These are phyloP conservation scores for Aethina tumida DNA, from an alignment of 1,140 invertebrate species.

Conservation along the genomic window DNA sequence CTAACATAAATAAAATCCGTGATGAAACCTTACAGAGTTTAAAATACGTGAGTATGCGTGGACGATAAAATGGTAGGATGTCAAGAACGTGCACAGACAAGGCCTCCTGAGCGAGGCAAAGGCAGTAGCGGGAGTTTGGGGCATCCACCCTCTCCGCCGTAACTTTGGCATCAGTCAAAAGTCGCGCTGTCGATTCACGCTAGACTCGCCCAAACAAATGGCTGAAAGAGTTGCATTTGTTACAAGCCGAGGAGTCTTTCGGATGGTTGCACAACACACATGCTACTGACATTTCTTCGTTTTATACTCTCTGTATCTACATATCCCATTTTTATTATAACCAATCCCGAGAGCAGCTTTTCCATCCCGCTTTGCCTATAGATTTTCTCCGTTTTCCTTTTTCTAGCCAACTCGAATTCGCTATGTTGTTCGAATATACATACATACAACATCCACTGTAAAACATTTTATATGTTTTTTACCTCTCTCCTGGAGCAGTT, in stretches of 20 bases:
- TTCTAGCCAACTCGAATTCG: slow-evolving; percentile 8
- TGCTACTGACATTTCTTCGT: slow-evolving; percentile 31
- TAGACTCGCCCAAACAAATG: slow-evolving; percentile 12
- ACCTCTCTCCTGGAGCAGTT: neutral
- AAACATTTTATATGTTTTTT: slow-evolving; percentile 4
- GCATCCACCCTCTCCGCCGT: no score
- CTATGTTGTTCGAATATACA: neutral
- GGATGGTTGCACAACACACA: slow-evolving; percentile 24
- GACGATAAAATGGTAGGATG: slow-evolving; percentile 1
- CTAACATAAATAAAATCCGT: neutral
- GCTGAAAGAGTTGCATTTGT: slow-evolving; percentile 6
- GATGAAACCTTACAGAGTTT: neutral
- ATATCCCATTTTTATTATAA: slow-evolving; percentile 35
- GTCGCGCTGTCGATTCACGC: slow-evolving; percentile 22
- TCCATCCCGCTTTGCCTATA: slow-evolving; percentile 23
- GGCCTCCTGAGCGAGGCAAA: slow-evolving; percentile 2
- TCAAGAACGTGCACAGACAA: neutral
- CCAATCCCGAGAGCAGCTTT: slow-evolving; percentile 26
- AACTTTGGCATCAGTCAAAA: slow-evolving; percentile 27
- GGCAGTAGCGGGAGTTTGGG: no score
- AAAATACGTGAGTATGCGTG: neutral
- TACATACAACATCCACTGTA: neutral
- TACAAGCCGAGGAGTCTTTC: slow-evolving; percentile 1
- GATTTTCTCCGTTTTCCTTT: slow-evolving; percentile 18
- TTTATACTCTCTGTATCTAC: slow-evolving; percentile 34